Evolutionary conservation across 2,888 invertebrate species (phyloP), one percentile per base, ranked within the genome.

Genomic region (Callosobruchus maculatus): DNA sequence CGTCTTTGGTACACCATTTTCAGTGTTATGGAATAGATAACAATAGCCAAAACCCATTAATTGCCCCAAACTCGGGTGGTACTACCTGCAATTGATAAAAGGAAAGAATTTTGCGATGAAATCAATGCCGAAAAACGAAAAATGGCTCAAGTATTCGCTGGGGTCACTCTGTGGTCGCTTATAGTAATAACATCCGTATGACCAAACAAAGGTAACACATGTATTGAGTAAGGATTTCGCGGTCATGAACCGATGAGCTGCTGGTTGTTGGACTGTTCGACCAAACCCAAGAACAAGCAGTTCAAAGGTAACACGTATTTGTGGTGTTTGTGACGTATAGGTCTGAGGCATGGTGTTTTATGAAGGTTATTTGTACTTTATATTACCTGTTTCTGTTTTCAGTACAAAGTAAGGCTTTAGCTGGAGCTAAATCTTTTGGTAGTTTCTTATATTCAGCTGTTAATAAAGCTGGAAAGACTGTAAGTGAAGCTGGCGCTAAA

Each of bases 401-500:
- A 94, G 96, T 96, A 87, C 95, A 96, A 81, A 95, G 94, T 82
- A 96, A 96, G 89, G 95, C 96, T 75, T 90, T 96, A 81, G 95
- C 95, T 72, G 95, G 95, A 72, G 96, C 96, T 80, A 97, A 97
- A 89, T 95, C 94, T 73, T 92, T 97, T 84, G 97, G 97, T 80
- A 96, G 92, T 87, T 97, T 97, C 90, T 91, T 98, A 81, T 97
- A 96, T 89, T 96, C 96, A 78, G 96, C 97, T 80, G 97, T 97
- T 81, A 97, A 97, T 89, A 97, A 97, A 89, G 98, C 98, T 75
- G 96, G 97, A 67, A 96, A 96, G 84, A 94, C 94, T 81, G 95
- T 96, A 78, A 95, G 94, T 87, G 95, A 96, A 88, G 95, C 96
- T 76, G 93, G 95, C 80, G 95, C 93, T 81, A 97, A 97, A 89